These are phyloP conservation scores for Nomada fabriciana DNA, from an alignment of 2,888 invertebrate genomes.

Conservation along the genomic window DNA sequence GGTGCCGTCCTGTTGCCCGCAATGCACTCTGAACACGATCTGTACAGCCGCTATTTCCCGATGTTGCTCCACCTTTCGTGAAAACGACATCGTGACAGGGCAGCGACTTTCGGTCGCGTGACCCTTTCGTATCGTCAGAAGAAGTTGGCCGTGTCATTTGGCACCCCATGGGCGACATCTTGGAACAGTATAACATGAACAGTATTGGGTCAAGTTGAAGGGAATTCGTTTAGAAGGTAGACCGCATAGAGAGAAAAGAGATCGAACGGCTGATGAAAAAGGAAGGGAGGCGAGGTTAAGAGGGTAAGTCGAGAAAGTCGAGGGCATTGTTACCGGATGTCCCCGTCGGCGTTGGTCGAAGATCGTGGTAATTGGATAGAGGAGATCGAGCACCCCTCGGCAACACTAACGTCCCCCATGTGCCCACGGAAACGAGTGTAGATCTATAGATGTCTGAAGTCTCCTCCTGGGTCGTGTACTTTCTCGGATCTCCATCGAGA, in stretches of 20 bases:
- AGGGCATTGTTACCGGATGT: slow-evolving; percentile 72
- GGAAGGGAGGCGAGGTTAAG: slow-evolving; percentile 35
- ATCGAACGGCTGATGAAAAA: slow-evolving; percentile 13
- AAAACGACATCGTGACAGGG: slow-evolving; percentile 66
- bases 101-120: slow-evolving; percentile 54
- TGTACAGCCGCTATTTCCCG: slow-evolving; percentile 27
- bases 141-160: slow-evolving; percentile 68
- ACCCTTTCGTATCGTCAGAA: slow-evolving; percentile 50
- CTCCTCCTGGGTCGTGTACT: not conserved
- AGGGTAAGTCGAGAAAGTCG: slow-evolving; percentile 50
- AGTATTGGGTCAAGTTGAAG: slow-evolving; percentile 76
- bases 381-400: slow-evolving; percentile 70
- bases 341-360: slow-evolving; percentile 67
- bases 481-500: slow-evolving; percentile 24
- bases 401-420: slow-evolving; percentile 35
- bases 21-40: slow-evolving; percentile 59
- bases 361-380: slow-evolving; percentile 82
- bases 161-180: slow-evolving; percentile 77
- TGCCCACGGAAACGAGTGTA: slow-evolving; percentile 12
- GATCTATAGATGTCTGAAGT: slow-evolving; percentile 26
- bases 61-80: slow-evolving; percentile 64
- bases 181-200: slow-evolving; percentile 61
- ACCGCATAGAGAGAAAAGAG: not conserved
- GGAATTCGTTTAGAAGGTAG: slow-evolving; percentile 33
- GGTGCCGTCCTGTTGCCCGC: slow-evolving; percentile 36